A percentile compares a stretch with the other conserved stretches of the same genome.
These are phyloP conservation scores for Coptotermes formosanus DNA, from an alignment of 1,140 invertebrate species.

Conservation along the genomic window DNA sequence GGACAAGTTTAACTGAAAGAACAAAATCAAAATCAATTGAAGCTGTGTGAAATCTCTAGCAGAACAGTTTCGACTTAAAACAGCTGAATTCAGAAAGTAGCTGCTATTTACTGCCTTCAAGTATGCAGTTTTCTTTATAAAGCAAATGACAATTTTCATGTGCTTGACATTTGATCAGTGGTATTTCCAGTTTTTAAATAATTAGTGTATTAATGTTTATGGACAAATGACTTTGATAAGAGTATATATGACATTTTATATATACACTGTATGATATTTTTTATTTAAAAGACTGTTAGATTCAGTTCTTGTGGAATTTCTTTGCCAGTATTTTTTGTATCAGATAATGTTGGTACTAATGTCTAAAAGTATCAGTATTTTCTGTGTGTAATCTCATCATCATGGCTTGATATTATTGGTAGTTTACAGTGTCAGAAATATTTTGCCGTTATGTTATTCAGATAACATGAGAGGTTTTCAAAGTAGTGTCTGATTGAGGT, in stretches of 20 bases:
- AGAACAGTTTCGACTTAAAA: not conserved
- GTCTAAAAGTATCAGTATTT: slow-evolving; percentile 24
- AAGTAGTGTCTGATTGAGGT: not conserved
- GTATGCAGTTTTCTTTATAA: slow-evolving; percentile 1
- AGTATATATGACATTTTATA: slow-evolving; percentile 28
- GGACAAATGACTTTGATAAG: slow-evolving; percentile 3
- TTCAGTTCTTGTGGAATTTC: slow-evolving; percentile 21
- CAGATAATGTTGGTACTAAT: slow-evolving; percentile 27
- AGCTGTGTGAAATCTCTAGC: not conserved
- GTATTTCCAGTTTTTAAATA: slow-evolving; percentile 22
- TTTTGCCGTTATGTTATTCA: not conserved
- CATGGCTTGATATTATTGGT: not conserved
- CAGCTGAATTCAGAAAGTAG: not conserved
- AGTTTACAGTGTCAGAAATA: not conserved
- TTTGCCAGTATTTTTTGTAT: slow-evolving; percentile 23
- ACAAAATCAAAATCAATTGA: not conserved
- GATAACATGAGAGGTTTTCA: not conserved
- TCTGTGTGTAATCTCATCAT: not conserved
- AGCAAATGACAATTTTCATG: not conserved
- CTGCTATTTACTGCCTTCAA: slow-evolving; percentile 6
- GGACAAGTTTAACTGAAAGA: not conserved
- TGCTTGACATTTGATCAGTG: not conserved
- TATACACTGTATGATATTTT: slow-evolving; percentile 11
- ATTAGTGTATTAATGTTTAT: slow-evolving; percentile 19
- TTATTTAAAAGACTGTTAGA: slow-evolving; percentile 1